These are phyloP conservation scores for Crioceris asparagi DNA, from an alignment of 2,888 invertebrate species.

Conservation along the genomic window DNA sequence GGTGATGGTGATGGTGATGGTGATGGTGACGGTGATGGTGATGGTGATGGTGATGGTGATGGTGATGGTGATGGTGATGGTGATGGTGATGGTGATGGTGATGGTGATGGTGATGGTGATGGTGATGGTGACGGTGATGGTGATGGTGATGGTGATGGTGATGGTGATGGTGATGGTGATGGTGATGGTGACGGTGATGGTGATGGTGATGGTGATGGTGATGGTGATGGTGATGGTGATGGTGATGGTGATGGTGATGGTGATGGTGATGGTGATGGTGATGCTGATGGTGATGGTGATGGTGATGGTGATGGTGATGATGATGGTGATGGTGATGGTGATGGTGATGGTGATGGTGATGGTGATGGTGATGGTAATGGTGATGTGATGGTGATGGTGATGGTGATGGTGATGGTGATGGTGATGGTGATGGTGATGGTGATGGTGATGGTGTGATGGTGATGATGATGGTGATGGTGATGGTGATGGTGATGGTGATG, in stretches of 20 bases:
- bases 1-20: too few species aligned
- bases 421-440: too few species aligned
- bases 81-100: too few species aligned
- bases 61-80: too few species aligned
- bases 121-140: too few species aligned
- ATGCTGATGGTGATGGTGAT: background rate
- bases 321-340: conserved; percentile 1
- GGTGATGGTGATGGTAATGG: too few species aligned
- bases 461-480: conserved; percentile 1
- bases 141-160: conserved; percentile 1
- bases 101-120: too few species aligned
- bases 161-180: background rate
- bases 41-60: too few species aligned
- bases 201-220: conserved; percentile 1
- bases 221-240: conserved; percentile 1
- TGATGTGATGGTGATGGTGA: too few species aligned
- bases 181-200: background rate
- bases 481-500: conserved; percentile 1
- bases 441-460: too few species aligned
- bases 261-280: background rate
- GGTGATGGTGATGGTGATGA: conserved; percentile 1
- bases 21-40: too few species aligned
- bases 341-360: conserved; percentile 1
- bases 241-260: background rate
- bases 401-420: conserved; percentile 1